phyloP scores from a whole-genome alignment of 2,113 vertebrate species.

The Hiodon alosoides region DNA sequence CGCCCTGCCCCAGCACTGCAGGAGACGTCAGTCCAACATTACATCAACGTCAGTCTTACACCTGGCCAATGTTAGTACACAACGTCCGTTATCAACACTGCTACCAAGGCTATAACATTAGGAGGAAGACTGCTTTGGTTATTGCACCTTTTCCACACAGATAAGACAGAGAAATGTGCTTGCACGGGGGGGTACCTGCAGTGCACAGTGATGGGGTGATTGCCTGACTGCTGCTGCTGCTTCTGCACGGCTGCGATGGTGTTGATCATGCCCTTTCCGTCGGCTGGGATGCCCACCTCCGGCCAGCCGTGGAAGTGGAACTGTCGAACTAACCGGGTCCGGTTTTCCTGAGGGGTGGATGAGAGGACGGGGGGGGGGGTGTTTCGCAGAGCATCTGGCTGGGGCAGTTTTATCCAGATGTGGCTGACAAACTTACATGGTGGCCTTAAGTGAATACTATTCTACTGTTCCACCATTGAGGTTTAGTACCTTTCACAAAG shows the following conservation, averaged over 20 bases:
- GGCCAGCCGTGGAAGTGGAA: constrained; percentile 98
- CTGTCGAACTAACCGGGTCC: constrained; percentile 84
- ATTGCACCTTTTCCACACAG: neutral
- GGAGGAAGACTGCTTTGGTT: too few relatives aligned
- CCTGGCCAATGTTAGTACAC: neutral
- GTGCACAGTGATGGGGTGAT: constrained; percentile 96
- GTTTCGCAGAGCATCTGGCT: neutral
- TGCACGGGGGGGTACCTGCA: constrained; percentile 3
- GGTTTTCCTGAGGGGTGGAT: constrained; percentile 76
- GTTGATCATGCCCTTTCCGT: constrained; percentile 97
- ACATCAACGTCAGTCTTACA: neutral
- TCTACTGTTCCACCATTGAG: too few relatives aligned
- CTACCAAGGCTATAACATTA: too few relatives aligned
- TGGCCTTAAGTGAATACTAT: neutral
- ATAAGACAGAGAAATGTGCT: neutral
- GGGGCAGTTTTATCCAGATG: too few relatives aligned
- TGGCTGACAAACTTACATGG: too few relatives aligned
- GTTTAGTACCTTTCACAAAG: too few relatives aligned
- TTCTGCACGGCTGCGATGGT: constrained; percentile 95
- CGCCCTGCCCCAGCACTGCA: constrained; percentile 90
- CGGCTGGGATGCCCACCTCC: constrained; percentile 90
- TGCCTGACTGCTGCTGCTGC: constrained; percentile 96
- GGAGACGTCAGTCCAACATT: constrained; percentile 19
- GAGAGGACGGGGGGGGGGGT: too few relatives aligned
- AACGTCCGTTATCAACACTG: neutral